Base-by-base conservation (phyloP, 2,888 invertebrate genomes). In the Poecilobothrus nobilitatus region DNA sequence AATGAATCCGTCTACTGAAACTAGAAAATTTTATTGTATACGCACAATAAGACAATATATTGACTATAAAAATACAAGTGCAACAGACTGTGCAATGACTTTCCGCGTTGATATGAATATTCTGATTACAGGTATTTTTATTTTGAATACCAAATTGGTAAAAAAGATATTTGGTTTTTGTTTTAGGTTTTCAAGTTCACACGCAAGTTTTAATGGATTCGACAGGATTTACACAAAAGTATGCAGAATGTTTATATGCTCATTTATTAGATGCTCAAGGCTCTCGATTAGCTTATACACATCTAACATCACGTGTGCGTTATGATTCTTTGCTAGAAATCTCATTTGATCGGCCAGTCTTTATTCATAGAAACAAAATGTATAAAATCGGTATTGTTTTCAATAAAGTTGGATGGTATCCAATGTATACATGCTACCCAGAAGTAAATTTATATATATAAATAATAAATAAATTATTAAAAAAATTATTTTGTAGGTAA, bases 341-440 rank as follows among this genome's bases (percentile, higher is more conserved):
- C 74, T 88, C 88, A 73, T 92, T 92, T 80, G 91, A 92, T 82
- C 82, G 91, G 9, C 90, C 91, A 9, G 88, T 92, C 69, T 90
- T 89, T 74, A 90, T 93, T 74, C 89, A 90, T 78, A 84, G 81
- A 12, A 76, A 77, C 72, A 79, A 91, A 87, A 86, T 89, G 68
- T 93, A 92, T 80, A 89, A 91, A 79, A 89, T 93, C 74, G 91
- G 90, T 67, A 90, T 92, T 34, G 91, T 91, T 64, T 88, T 92
- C 81, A 91, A 92, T 82, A 91, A 91, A 78, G 85, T 87, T 71
- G 92, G 92, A 18, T 89, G 89, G 86, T 93, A 93, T 81, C 91
- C 92, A 8, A 87, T 90, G 84, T 91, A 90, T 72, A 86, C 87
- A 7, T 91, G 91, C 77, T 86, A 87, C 0, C 86, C 86, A 74